Evolutionary conservation across 2,113 vertebrate genomes (phyloP).

Genomic region (Oreamnos americanus): DNA sequence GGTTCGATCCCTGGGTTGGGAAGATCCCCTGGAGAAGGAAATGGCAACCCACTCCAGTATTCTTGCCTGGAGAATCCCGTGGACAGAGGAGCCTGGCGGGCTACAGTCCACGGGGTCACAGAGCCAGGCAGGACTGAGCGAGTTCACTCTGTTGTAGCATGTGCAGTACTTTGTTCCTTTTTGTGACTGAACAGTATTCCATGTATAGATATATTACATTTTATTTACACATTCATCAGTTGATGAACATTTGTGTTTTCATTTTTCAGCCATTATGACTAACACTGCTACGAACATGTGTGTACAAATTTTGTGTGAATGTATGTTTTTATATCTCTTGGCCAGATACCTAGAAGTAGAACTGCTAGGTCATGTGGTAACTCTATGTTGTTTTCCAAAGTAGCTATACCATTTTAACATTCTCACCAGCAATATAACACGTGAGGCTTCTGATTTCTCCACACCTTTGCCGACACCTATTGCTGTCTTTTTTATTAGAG

Average conservation of each 20-base stretch:
- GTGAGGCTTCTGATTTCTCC: neutral
- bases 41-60: too few relatives aligned
- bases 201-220: neutral
- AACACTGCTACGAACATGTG: neutral
- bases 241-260: neutral
- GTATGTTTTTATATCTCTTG: neutral
- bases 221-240: neutral
- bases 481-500: neutral
- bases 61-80: too few relatives aligned
- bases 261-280: neutral
- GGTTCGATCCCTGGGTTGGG: too few relatives aligned
- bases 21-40: too few relatives aligned
- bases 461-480: neutral
- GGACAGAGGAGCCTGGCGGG: too few relatives aligned
- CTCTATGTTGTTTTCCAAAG: neutral
- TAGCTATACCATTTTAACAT: neutral
- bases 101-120: too few relatives aligned
- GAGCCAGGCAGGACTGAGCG: too few relatives aligned
- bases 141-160: neutral
- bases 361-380: neutral
- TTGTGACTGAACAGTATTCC: slow-evolving; percentile 3
- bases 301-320: neutral
- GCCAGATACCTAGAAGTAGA: neutral
- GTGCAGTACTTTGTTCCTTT: neutral
- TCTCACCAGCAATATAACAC: neutral